These are phyloP conservation scores for Syrmaticus mikado DNA, from an alignment of 2,113 vertebrate genomes.

Conservation along the genomic window DNA sequence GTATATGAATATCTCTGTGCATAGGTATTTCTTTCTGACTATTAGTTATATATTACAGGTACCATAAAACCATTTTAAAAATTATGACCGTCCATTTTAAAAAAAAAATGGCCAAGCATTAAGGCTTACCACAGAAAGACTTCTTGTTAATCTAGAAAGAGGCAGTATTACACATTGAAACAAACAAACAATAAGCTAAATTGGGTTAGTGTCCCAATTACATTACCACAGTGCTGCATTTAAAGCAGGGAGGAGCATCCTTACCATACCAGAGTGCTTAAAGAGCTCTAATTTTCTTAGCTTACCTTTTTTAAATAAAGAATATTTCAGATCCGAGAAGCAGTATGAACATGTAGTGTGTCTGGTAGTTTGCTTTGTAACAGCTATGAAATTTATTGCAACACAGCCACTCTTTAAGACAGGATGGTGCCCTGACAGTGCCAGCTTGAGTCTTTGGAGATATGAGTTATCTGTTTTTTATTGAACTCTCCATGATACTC, in stretches of 20 bases:
- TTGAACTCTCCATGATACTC: background rate
- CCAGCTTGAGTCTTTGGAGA: background rate
- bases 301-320: background rate
- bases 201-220: background rate
- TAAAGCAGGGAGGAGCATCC: background rate
- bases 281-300: background rate
- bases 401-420: background rate
- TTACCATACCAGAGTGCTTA: background rate
- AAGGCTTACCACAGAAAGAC: background rate
- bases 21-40: background rate
- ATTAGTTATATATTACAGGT: background rate
- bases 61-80: background rate
- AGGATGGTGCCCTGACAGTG: background rate
- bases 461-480: background rate
- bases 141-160: background rate
- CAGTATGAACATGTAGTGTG: rapidly evolving
- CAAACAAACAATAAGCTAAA: background rate
- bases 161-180: background rate
- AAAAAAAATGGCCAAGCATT: background rate
- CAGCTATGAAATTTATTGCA: background rate
- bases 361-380: background rate
- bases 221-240: background rate
- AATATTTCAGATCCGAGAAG: background rate
- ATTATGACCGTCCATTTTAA: background rate
- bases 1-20: background rate